Percentiles rank a stretch among this genome's conserved stretches.
Evolutionary conservation across 2,113 vertebrate genomes (phyloP).

Genomic region (Microcebus murinus): DNA sequence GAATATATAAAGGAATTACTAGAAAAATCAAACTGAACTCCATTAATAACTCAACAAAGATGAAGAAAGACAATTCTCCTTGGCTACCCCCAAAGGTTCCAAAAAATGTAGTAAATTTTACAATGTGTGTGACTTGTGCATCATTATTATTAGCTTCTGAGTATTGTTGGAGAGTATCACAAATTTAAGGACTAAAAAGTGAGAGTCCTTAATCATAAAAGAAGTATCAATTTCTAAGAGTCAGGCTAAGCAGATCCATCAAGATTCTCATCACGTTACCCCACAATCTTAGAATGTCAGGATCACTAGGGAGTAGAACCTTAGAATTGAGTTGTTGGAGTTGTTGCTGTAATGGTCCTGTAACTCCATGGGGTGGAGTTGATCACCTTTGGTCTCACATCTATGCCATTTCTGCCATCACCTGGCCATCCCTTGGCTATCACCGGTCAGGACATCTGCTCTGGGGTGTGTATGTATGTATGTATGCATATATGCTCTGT

Average conservation of each 20-base stretch:
- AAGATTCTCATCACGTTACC: not conserved
- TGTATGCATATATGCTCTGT: not conserved
- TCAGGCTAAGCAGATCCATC: not conserved
- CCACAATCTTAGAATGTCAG: not conserved
- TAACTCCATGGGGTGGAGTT: not conserved
- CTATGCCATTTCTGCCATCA: not conserved
- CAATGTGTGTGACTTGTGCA: not conserved
- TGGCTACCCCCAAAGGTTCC: not conserved
- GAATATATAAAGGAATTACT: not conserved
- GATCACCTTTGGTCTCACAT: not conserved
- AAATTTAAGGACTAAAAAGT: not conserved
- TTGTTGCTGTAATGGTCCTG: not conserved
- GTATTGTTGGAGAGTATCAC: not conserved
- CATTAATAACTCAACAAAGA: not conserved
- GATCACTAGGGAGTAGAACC: not conserved
- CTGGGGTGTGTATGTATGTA: not conserved
- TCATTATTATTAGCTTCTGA: not conserved
- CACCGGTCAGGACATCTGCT: not conserved
- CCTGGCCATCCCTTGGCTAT: not conserved
- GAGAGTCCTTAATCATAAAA: not conserved
- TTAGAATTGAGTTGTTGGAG: not conserved
- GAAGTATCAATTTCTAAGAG: not conserved
- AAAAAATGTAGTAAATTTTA: not conserved
- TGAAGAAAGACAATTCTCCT: not conserved
- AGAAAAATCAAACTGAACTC: not conserved